Conservation (phyloP, 2,113 vertebrate genomes). For the Archocentrus centrarchus region DNA sequence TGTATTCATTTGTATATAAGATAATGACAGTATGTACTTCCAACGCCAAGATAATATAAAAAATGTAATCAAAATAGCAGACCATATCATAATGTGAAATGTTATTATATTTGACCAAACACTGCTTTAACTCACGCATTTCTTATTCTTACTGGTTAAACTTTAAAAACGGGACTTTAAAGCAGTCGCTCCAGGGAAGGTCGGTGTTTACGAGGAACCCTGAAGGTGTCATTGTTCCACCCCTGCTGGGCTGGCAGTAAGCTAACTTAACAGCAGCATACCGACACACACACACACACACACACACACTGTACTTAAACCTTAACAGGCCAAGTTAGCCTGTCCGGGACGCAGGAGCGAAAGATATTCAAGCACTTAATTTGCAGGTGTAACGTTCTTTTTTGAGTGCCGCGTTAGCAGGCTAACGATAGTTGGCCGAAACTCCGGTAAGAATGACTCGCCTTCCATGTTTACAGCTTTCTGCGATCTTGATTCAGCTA, state of each 20-base stretch:
- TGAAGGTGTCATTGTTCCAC: slow-evolving; percentile 66
- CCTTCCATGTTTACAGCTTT: slow-evolving; percentile 55
- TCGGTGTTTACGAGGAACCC: slow-evolving; percentile 27
- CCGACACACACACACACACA: slow-evolving; percentile 38
- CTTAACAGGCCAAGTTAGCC: neutral
- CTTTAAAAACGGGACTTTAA: neutral
- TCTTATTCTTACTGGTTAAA: neutral
- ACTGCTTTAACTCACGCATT: neutral
- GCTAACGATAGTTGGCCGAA: slow-evolving; percentile 56
- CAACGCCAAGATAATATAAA: neutral
- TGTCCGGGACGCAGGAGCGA: neutral
- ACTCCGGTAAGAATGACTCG: slow-evolving; percentile 67
- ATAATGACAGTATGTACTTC: neutral
- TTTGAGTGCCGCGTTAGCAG: slow-evolving; percentile 11
- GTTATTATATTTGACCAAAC: neutral
- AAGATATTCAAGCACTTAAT: neutral
- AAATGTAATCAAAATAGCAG: neutral
- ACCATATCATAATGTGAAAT: neutral
- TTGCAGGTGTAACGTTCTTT: neutral
- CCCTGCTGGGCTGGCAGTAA: slow-evolving; percentile 52
- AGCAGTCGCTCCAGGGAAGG: neutral
- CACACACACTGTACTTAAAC: neutral
- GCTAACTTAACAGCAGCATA: slow-evolving; percentile 54
- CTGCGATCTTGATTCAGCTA: neutral
- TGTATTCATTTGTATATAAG: neutral